Percentiles rank a stretch among this genome's conserved stretches.
phyloP scores from a whole-genome alignment of 2,113 vertebrate genomes.

The Erinaceus europaeus region DNA sequence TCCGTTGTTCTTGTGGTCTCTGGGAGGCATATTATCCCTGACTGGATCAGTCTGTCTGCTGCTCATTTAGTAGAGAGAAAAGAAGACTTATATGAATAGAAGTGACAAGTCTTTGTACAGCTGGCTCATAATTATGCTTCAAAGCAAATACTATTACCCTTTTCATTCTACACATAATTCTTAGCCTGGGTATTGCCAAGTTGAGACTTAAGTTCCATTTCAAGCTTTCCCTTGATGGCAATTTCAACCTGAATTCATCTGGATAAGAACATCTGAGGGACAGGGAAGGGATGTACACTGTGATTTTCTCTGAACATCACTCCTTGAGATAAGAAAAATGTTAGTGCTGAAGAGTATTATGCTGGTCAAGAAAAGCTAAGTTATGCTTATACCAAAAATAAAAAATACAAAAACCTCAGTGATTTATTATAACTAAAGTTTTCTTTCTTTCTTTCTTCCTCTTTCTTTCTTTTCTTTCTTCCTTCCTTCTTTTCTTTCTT shows the following conservation, averaged over 20 bases:
- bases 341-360: neutral
- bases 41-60: neutral
- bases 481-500: no score
- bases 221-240: slow-evolving; percentile 50
- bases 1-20: neutral
- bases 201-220: slow-evolving; percentile 33
- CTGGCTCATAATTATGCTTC: slow-evolving; percentile 53
- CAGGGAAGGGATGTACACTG: neutral
- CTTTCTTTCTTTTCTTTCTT: neutral
- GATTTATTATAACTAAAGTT: neutral
- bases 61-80: neutral
- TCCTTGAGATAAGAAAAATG: slow-evolving; percentile 13
- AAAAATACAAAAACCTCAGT: neutral
- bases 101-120: neutral
- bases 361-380: neutral
- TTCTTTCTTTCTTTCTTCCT: slow-evolving; percentile 5
- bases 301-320: neutral
- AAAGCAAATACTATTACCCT: slow-evolving; percentile 60
- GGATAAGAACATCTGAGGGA: slow-evolving; percentile 36
- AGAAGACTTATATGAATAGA: neutral
- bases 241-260: slow-evolving; percentile 55
- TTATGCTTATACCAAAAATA: slow-evolving; percentile 9
- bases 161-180: slow-evolving; percentile 59
- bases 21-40: neutral
- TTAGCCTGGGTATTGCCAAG: slow-evolving; percentile 40